Evolutionary conservation across 2,797 vertebrate species (phyloP), one percentile per base, ranked within the genome.

Genomic region (Dipus sagitta): DNA sequence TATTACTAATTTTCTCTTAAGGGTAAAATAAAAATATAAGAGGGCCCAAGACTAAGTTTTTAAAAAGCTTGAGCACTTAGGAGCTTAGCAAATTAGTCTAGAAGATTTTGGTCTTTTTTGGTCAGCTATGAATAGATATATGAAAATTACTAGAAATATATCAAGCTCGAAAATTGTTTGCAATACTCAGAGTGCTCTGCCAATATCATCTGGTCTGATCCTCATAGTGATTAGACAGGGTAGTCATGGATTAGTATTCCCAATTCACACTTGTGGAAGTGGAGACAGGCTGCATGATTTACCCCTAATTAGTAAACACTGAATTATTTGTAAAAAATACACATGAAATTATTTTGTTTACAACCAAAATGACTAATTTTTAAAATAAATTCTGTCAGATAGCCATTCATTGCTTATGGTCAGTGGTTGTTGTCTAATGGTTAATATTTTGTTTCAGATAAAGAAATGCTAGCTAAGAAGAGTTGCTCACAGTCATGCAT

Each of bases 321-420:
- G 60, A 71, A 86, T 91, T 58, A 30, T 77, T 85, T 88, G n/a
- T 30, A 67, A 10, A 76, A 94, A 88, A 26, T 85, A 65, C 26
- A 79, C 21, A 42, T 71, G 32, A 72, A 28, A 18, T 58, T 1
- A 4, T 79, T 95, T 79, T 95, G 11, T 65, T 80, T 74, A 38
- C 3, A 94, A 81, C 17, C 21, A 32, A 72, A 94, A 77, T 11
- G 24, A 65, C 23, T 82, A 34, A 38, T 26, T 38, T 34, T 60
- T 32, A 79, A 85, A 94, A 85, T 54, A 58, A 17, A 60, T 81
- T 86, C 5, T 70, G 6, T 38, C 11, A 3, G n/a, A 34, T 38
- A 12, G 26, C 2, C 12, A 77, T 32, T 86, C 4, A 54, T 17
- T 82, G 77, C 79, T 18, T 21, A 70, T 23, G 54, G 17, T 17